Percentiles rank a stretch among this genome's conserved stretches.
Conservation (phyloP, 1,140 invertebrate species). For the Camponotus pennsylvanicus region DNA sequence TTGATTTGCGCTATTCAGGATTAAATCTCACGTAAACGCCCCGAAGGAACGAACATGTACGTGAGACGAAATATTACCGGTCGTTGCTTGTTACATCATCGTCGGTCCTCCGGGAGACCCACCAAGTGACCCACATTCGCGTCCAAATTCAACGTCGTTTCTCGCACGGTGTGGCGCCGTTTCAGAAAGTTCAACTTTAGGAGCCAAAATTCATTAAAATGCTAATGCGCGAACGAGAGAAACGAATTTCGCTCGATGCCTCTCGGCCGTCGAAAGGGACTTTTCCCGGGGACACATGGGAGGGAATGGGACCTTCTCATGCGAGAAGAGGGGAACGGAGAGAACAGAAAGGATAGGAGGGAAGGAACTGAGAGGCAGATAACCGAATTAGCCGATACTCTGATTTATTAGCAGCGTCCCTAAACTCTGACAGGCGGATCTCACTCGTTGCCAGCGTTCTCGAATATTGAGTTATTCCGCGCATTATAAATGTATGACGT, state of each 20-base stretch:
- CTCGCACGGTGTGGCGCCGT: constrained; percentile 3
- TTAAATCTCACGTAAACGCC: constrained; percentile 32
- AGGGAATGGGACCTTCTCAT: background rate
- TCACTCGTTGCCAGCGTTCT: constrained; percentile 40
- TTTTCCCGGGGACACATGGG: constrained; percentile 48
- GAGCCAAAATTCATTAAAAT: constrained; percentile 65
- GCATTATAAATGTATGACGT: constrained; percentile 62
- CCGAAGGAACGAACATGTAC: background rate
- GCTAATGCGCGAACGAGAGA: constrained; percentile 64
- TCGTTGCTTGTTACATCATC: constrained; percentile 23
- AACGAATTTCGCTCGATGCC: constrained; percentile 56
- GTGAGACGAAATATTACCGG: constrained; percentile 29
- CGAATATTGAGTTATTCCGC: constrained; percentile 61
- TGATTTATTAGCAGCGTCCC: constrained; percentile 64
- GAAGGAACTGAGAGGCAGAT: constrained; percentile 46
- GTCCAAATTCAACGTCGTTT: constrained; percentile 33
- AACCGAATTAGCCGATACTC: constrained; percentile 67
- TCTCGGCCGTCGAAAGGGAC: constrained; percentile 35
- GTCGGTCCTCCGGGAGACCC: constrained; percentile 4
- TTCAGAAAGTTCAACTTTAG: constrained; percentile 57
- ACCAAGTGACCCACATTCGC: constrained; percentile 37
- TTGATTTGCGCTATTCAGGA: constrained; percentile 1
- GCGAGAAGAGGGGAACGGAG: background rate
- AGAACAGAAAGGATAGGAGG: background rate
- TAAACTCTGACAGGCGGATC: constrained; percentile 39